Conservation (phyloP, 1,140 invertebrate genomes). For the Hyphantria cunea region DNA sequence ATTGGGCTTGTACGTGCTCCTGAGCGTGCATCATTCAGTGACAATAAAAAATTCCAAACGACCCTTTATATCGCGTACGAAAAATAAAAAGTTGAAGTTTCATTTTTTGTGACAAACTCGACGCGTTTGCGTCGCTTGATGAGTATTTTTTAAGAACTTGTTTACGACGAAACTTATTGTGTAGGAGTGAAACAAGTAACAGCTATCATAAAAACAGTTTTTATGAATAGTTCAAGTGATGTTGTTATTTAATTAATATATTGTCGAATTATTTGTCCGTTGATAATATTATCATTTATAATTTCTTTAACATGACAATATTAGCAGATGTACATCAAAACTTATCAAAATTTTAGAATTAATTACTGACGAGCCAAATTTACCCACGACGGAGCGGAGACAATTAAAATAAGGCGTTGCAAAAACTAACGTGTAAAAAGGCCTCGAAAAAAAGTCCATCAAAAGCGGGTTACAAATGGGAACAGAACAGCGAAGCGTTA, state of each 20-base stretch:
- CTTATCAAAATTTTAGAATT: conserved; percentile 15
- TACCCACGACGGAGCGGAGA: conserved; percentile 37
- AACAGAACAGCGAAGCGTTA: conserved; percentile 50
- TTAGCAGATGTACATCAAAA: not conserved
- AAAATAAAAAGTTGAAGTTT: conserved; percentile 40
- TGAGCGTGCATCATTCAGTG: conserved; percentile 61
- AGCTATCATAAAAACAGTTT: conserved; percentile 2
- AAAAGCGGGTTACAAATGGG: conserved; percentile 70
- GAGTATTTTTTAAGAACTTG: conserved; percentile 27
- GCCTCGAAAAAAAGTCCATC: conserved; percentile 65
- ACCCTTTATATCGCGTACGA: conserved; percentile 58
- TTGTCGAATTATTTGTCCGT: not conserved
- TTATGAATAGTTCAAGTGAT: not conserved
- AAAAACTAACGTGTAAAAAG: conserved; percentile 62
- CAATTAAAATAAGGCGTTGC: conserved; percentile 51
- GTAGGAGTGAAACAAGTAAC: not conserved
- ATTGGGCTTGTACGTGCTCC: conserved; percentile 61
- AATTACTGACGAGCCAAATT: conserved; percentile 30
- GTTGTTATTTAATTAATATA: not conserved
- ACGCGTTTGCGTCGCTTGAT: conserved; percentile 13
- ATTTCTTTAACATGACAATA: not conserved
- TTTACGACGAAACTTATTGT: conserved; percentile 21
- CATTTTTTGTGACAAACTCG: conserved; percentile 34
- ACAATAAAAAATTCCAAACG: conserved; percentile 66
- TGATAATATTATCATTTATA: not conserved